A percentile compares a stretch with the other conserved stretches of the same genome.
Evolutionary conservation across 64 coral and sea anemone species (phyloP).

Genomic region (Montipora sp.): DNA sequence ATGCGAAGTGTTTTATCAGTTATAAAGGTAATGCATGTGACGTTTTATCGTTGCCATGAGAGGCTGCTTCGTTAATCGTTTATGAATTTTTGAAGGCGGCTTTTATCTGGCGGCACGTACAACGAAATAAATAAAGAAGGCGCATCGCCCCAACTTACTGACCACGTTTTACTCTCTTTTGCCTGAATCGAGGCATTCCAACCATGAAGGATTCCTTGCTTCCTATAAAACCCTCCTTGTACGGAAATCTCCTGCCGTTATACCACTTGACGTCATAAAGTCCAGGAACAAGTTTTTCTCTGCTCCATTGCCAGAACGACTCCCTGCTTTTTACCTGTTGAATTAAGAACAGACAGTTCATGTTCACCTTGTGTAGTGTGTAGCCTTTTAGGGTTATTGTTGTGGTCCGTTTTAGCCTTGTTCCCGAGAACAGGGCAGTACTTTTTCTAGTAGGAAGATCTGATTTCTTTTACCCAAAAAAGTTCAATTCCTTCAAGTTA

Average conservation of each 20-base stretch:
- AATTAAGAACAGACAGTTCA: neutral
- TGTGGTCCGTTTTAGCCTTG: neutral
- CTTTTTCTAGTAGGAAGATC: too few relatives aligned
- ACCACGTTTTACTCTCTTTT: slow-evolving; percentile 81
- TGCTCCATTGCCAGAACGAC: slow-evolving; percentile 72
- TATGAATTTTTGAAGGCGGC: too few relatives aligned
- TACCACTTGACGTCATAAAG: slow-evolving; percentile 84
- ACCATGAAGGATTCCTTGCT: slow-evolving; percentile 75
- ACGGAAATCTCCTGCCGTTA: slow-evolving; percentile 61
- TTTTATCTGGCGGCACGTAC: too few relatives aligned
- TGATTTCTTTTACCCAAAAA: too few relatives aligned
- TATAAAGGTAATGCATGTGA: too few relatives aligned
- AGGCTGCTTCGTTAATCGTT: neutral
- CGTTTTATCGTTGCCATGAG: too few relatives aligned
- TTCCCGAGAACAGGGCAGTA: too few relatives aligned
- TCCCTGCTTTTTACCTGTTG: slow-evolving; percentile 36
- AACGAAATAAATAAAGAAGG: too few relatives aligned
- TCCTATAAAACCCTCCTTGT: slow-evolving; percentile 77
- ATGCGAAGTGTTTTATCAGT: too few relatives aligned
- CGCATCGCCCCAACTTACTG: neutral
- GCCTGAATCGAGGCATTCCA: slow-evolving; percentile 85
- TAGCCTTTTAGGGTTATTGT: neutral
- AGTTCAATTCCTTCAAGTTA: too few relatives aligned
- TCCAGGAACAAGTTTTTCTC: slow-evolving; percentile 59
- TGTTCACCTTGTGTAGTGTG: neutral